Evolutionary conservation across 1,140 invertebrate species (phyloP).

Genomic region (Cotesia glomerata): DNA sequence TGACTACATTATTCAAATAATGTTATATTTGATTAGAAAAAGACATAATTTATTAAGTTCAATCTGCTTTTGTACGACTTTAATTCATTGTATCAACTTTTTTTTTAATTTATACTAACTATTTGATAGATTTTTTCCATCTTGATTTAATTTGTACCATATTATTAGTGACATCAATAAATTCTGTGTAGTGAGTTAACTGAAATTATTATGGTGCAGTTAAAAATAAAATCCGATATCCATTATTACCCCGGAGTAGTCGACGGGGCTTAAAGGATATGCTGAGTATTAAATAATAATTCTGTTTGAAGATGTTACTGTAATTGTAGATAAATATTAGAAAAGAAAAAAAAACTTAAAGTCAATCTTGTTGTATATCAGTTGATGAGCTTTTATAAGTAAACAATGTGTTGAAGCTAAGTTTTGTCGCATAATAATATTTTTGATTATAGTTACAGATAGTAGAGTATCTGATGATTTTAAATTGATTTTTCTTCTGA

Average conservation of each 20-base stretch:
- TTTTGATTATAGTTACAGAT: too few species aligned
- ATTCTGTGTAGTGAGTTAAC: not conserved
- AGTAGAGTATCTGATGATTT: too few species aligned
- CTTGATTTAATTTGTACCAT: conserved; percentile 18
- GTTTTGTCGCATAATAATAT: too few species aligned
- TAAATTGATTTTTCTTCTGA: too few species aligned
- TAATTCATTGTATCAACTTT: not conserved
- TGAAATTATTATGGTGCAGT: too few species aligned
- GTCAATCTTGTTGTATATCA: too few species aligned
- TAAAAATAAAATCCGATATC: not conserved
- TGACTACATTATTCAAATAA: too few species aligned
- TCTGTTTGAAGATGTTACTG: not conserved
- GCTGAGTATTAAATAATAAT: not conserved
- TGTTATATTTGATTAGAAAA: too few species aligned
- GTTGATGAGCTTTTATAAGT: too few species aligned
- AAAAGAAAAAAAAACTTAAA: not conserved
- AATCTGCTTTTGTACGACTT: too few species aligned
- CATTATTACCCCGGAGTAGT: conserved; percentile 15
- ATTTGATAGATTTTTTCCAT: not conserved
- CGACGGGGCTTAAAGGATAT: not conserved
- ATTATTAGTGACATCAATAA: not conserved
- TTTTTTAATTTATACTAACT: not conserved
- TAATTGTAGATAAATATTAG: not conserved
- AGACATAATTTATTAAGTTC: too few species aligned
- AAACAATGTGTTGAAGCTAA: too few species aligned